Base-by-base conservation (phyloP, 2,888 invertebrate species). In the Marasmarcha lunaedactyla region DNA sequence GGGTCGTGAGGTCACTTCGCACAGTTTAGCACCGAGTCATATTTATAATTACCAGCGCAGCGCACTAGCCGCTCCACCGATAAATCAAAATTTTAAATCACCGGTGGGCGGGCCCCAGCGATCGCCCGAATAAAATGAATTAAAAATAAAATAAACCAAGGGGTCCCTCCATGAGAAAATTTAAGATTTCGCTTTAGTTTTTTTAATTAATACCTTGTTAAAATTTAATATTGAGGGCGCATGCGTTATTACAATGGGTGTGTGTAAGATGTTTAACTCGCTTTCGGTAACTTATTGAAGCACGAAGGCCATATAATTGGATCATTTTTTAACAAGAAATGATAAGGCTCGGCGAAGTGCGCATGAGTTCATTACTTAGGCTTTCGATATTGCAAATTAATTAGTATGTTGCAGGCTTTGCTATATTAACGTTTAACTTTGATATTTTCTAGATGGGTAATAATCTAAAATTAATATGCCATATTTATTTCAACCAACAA, bases 121-220 rank as follows among this genome's bases (percentile, higher is more conserved):
- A 69, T 71, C 70, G 64, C 54, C 69, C 74, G 77, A 79, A 83
- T 79, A 83, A 83, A 79, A 79, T 77, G 78, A 78, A 78, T 79
- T 78, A 76, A 81, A 79, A 81, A 81, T 71, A 79, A 81, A 78
- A 72, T 70, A 70, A 71, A 50, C 51, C 66, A 63, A 71, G 73
- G 72, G 71, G 72, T 71, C 69, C 63, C 70, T 27, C 65, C 74
- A 76, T 79, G 79, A 79, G 79, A 79, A 81, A 78, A 79, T 72
- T 78, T 71, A 71, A 73, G 70, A 74, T 78, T 81, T 79, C 73
- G 81, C 81, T 79, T 83, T 79, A 77, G 71, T 81, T 81, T 83
- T 83, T 81, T 83, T 79, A 81, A 81, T 83, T 83, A 79, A 81
- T 83, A 81, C 83, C 83, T 83, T 83, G 83, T 83, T 83, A 83